Conservation (phyloP, 92 coral and sea anemone species). For the Ricordea florida region DNA sequence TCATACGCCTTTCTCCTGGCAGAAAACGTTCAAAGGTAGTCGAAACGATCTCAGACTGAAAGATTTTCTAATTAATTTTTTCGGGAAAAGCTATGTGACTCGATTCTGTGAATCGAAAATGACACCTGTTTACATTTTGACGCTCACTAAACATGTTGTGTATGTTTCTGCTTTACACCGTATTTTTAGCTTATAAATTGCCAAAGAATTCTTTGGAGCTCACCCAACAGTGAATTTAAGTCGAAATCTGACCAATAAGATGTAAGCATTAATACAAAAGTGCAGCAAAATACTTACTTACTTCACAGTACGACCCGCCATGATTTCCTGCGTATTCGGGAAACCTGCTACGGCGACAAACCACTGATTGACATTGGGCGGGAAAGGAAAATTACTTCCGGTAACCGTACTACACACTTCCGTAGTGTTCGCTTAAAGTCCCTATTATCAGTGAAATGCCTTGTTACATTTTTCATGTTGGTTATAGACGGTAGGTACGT, state of each 20-base stretch:
- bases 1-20: too few species aligned
- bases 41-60: too few species aligned
- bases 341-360: neutral
- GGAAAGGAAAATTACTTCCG: neutral
- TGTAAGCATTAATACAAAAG: neutral
- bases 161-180: neutral
- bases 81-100: neutral
- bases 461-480: too few species aligned
- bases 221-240: neutral
- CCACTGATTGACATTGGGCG: neutral
- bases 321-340: conserved; percentile 1
- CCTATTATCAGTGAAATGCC: too few species aligned
- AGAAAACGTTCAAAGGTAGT: too few species aligned
- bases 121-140: neutral
- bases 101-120: neutral
- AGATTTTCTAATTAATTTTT: too few species aligned
- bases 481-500: too few species aligned
- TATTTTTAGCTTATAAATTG: neutral
- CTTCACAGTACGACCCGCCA: neutral
- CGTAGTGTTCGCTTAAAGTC: neutral
- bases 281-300: neutral
- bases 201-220: neutral
- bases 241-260: neutral
- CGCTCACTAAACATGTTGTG: neutral
- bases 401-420: neutral